Percentiles rank a stretch among this genome's conserved stretches.
phyloP scores from a whole-genome alignment of 2,888 invertebrate genomes.

The Eristalinus sepulchralis region DNA sequence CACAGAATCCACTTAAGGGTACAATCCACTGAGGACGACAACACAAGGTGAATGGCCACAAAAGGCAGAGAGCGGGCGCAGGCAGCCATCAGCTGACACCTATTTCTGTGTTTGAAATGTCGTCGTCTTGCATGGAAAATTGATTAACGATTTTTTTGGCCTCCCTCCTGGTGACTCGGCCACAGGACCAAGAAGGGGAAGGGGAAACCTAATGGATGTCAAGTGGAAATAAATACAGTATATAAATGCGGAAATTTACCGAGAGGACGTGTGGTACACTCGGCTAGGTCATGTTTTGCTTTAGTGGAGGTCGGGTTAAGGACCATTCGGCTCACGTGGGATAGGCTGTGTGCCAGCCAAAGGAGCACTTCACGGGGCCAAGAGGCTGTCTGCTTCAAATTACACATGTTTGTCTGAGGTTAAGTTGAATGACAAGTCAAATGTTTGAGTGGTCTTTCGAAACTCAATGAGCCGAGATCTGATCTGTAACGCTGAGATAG shows the following conservation, averaged over 20 bases:
- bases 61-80: background rate
- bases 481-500: background rate
- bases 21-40: constrained; percentile 45
- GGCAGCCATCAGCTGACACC: constrained; percentile 10
- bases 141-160: constrained; percentile 37
- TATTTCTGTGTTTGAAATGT: constrained; percentile 24
- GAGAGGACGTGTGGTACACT: constrained; percentile 27
- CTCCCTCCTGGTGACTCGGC: background rate
- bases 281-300: constrained; percentile 64
- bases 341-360: background rate
- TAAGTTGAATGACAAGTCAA: background rate
- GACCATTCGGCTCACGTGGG: background rate
- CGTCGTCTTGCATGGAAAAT: constrained; percentile 34
- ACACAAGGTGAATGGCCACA: constrained; percentile 61
- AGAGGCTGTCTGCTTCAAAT: background rate
- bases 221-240: constrained; percentile 63
- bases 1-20: constrained; percentile 39
- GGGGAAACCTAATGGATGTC: constrained; percentile 62
- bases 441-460: background rate
- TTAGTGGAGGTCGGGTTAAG: constrained; percentile 31
- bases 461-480: background rate
- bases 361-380: background rate
- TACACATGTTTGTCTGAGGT: background rate
- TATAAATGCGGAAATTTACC: constrained; percentile 65
- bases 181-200: constrained; percentile 8